phyloP scores from a whole-genome alignment of 2,113 vertebrate genomes.

The Oryzias woworae region DNA sequence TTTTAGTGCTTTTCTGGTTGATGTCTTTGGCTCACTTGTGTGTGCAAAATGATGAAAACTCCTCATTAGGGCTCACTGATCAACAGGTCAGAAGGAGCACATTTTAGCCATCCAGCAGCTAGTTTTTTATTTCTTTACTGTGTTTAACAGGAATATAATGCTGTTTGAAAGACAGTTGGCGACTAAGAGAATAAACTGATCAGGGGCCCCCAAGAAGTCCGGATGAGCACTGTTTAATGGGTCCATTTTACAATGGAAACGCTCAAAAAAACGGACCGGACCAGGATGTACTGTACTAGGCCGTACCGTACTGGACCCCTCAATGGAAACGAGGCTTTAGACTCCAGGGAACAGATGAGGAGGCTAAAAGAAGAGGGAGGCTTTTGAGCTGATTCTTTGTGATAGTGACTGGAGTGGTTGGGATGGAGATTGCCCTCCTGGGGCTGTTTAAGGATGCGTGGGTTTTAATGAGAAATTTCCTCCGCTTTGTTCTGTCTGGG shows the following conservation, averaged over 20 bases:
- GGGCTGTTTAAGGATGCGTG: slow-evolving; percentile 52
- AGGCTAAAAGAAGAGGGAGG: slow-evolving; percentile 3
- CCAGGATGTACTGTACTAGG: too few species aligned
- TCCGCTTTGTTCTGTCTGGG: slow-evolving; percentile 19
- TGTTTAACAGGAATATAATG: too few species aligned
- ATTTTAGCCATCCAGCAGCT: background rate
- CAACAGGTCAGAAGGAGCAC: slow-evolving; percentile 38
- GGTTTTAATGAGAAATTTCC: slow-evolving; percentile 51
- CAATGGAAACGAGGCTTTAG: slow-evolving; percentile 3
- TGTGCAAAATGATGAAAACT: slow-evolving; percentile 17
- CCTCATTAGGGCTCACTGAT: slow-evolving; percentile 46
- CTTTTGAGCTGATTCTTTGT: slow-evolving; percentile 54
- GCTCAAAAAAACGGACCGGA: too few species aligned
- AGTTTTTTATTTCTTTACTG: too few species aligned
- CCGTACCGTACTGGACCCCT: too few species aligned
- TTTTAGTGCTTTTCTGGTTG: background rate
- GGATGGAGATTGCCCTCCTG: slow-evolving; percentile 59
- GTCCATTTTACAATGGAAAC: too few species aligned
- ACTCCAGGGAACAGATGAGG: slow-evolving; percentile 29
- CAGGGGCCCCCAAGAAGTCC: too few species aligned
- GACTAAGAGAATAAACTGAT: too few species aligned
- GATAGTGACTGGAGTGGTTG: slow-evolving; percentile 55
- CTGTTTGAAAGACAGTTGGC: too few species aligned
- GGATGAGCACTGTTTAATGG: too few species aligned
- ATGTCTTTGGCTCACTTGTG: background rate